Percentiles rank a stretch among this genome's conserved stretches.
These are phyloP conservation scores for Tipula unca DNA, from an alignment of 2,888 invertebrate genomes.

Conservation along the genomic window DNA sequence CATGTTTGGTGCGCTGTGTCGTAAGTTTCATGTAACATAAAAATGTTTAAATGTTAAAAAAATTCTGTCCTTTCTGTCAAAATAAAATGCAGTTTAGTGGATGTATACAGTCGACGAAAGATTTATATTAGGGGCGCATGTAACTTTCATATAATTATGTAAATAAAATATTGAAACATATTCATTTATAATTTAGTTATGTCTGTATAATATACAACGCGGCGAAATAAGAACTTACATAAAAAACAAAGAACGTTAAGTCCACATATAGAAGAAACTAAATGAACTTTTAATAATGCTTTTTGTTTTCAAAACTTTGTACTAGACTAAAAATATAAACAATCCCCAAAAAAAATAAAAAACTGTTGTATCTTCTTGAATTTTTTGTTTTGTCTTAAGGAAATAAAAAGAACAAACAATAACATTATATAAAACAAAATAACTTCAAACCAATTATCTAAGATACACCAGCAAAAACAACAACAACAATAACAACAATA, in stretches of 20 bases:
- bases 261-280: neutral
- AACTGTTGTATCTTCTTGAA: neutral
- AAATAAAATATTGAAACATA: neutral
- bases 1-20: neutral
- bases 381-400: neutral
- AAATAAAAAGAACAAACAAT: neutral
- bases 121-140: neutral
- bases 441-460: slow-evolving; percentile 8
- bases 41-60: neutral
- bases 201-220: neutral
- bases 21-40: neutral
- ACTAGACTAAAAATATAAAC: neutral
- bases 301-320: neutral
- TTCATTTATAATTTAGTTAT: neutral
- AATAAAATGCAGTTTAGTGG: neutral
- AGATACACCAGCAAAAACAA: neutral
- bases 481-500: neutral
- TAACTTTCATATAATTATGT: neutral
- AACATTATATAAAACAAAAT: neutral
- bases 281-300: neutral
- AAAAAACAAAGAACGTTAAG: neutral
- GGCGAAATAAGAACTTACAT: neutral
- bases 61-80: neutral
- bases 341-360: neutral
- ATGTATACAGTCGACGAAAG: neutral